phyloP scores from a whole-genome alignment of 2,888 invertebrate genomes.

The Erannis defoliaria region DNA sequence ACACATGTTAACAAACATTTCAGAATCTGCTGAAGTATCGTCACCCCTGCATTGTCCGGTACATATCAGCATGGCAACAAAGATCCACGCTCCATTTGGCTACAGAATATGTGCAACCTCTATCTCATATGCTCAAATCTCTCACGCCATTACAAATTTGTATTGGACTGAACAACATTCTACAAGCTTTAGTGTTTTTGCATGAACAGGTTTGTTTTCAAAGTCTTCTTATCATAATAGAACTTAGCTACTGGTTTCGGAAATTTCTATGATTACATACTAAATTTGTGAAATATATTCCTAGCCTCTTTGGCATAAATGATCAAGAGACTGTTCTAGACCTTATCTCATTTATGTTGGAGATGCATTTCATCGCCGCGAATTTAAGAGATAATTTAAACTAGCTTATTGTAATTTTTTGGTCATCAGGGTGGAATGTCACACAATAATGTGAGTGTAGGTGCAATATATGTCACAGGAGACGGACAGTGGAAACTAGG shows the following conservation, averaged over 20 bases:
- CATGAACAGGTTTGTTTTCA: slow-evolving; percentile 89
- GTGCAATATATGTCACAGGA: slow-evolving; percentile 93
- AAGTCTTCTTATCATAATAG: neutral
- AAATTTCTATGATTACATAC: slow-evolving; percentile 58
- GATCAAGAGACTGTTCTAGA: no score
- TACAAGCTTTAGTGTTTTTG: slow-evolving; percentile 93
- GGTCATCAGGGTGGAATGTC: slow-evolving; percentile 91
- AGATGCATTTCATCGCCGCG: no score
- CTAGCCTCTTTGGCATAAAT: no score
- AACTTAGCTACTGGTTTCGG: neutral
- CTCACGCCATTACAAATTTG: slow-evolving; percentile 93
- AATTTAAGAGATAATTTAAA: no score
- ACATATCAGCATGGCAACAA: slow-evolving; percentile 93
- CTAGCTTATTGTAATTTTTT: slow-evolving; percentile 46
- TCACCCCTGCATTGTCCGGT: slow-evolving; percentile 94
- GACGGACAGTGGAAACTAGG: slow-evolving; percentile 96
- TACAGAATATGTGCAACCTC: slow-evolving; percentile 93
- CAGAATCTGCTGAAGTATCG: slow-evolving; percentile 95
- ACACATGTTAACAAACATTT: no score
- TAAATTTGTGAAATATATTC: no score
- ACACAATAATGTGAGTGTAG: slow-evolving; percentile 93
- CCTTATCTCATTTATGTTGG: no score
- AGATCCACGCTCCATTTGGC: slow-evolving; percentile 91
- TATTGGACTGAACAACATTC: slow-evolving; percentile 92
- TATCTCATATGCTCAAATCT: slow-evolving; percentile 88